phyloP scores from a whole-genome alignment of 2,797 vertebrate genomes.

The Naso thynnoides region DNA sequence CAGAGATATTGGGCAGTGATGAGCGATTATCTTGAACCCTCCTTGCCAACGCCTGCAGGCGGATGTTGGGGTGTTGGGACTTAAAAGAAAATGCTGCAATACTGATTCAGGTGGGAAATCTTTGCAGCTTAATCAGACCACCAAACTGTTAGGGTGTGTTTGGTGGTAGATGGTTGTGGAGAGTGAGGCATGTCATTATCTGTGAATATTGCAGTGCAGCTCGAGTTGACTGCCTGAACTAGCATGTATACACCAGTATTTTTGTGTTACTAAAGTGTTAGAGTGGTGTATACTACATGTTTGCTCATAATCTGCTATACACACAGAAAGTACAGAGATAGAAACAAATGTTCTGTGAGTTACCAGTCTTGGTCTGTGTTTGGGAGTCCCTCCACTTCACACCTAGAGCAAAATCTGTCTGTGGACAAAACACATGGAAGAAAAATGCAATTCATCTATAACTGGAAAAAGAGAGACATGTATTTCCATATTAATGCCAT shows the following conservation, averaged over 20 bases:
- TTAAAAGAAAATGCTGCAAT: too few species aligned
- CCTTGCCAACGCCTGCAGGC: too few species aligned
- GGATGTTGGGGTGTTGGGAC: too few species aligned
- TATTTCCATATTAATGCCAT: background rate
- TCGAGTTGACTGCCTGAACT: too few species aligned
- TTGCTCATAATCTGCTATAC: slow-evolving; percentile 8
- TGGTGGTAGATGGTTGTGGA: too few species aligned
- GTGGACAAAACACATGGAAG: slow-evolving; percentile 33
- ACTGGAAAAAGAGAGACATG: background rate
- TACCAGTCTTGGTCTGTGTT: slow-evolving; percentile 83
- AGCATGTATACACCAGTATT: background rate
- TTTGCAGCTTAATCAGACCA: too few species aligned
- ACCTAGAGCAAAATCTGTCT: slow-evolving; percentile 66
- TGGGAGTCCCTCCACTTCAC: slow-evolving; percentile 81
- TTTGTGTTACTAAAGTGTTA: slow-evolving; percentile 1
- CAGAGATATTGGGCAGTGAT: too few species aligned
- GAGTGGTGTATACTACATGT: background rate
- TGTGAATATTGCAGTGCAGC: too few species aligned
- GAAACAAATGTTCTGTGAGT: slow-evolving; percentile 42
- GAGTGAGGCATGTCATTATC: too few species aligned
- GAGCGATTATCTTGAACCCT: too few species aligned
- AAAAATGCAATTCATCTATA: slow-evolving; percentile 3
- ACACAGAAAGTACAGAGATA: slow-evolving; percentile 12
- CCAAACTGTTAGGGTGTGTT: too few species aligned
- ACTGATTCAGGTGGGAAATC: too few species aligned